Percentiles rank a stretch among this genome's conserved stretches.
phyloP scores from a whole-genome alignment of 2,797 vertebrate genomes.

The Rhabdophis nuchalis region DNA sequence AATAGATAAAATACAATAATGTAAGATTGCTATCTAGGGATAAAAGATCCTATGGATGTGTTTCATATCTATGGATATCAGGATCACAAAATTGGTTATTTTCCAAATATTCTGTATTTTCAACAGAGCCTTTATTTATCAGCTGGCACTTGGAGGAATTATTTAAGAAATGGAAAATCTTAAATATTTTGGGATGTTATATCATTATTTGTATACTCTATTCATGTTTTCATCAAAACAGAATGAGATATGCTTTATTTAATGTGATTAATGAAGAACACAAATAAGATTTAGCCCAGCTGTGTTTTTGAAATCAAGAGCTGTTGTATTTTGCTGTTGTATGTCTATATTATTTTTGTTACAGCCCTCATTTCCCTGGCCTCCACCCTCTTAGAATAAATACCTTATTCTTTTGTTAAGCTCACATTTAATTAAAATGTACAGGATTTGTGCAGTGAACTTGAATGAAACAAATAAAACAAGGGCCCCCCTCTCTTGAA shows the following conservation, averaged over 20 bases:
- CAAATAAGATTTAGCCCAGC: conserved; percentile 40
- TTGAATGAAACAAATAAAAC: conserved; percentile 84
- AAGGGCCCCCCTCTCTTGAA: conserved; percentile 82
- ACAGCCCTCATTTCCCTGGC: conserved; percentile 62
- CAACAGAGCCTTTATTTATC: conserved; percentile 69
- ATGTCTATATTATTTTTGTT: conserved; percentile 50
- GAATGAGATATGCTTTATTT: conserved; percentile 61
- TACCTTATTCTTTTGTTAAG: conserved; percentile 80
- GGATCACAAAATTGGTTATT: conserved; percentile 68
- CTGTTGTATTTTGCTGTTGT: conserved; percentile 53
- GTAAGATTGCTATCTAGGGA: conserved; percentile 59
- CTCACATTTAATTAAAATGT: conserved; percentile 86
- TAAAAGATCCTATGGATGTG: conserved; percentile 63
- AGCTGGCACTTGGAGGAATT: conserved; percentile 56
- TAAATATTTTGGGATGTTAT: conserved; percentile 64
- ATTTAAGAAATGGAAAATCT: conserved; percentile 63
- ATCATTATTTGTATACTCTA: conserved; percentile 61
- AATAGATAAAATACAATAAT: conserved; percentile 66
- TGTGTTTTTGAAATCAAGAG: conserved; percentile 52
- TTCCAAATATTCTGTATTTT: conserved; percentile 69
- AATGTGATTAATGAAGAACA: conserved; percentile 47
- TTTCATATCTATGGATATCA: conserved; percentile 70
- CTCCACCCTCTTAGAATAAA: conserved; percentile 69
- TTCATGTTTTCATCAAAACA: conserved; percentile 60
- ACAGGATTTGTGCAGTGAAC: conserved; percentile 81